Evolutionary conservation across 2,797 vertebrate genomes (phyloP).

Genomic region (Neosilurus hyrtlii): DNA sequence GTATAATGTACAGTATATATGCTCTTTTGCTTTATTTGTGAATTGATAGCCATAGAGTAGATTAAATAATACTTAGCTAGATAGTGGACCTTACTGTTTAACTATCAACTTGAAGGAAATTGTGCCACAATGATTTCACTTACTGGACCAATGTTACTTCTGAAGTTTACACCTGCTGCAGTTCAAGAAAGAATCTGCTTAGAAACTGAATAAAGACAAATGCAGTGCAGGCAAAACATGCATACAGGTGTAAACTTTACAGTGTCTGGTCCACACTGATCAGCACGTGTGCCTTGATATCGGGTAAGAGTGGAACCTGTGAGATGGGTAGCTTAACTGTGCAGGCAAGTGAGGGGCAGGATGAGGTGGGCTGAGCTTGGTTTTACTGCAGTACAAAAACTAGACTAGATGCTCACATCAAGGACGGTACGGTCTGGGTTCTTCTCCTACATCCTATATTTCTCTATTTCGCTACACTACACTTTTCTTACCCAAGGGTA

Average conservation of each 20-base stretch:
- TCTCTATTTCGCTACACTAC: constrained; percentile 60
- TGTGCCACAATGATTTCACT: not conserved
- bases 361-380: constrained; percentile 34
- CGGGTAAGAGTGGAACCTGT: constrained; percentile 3
- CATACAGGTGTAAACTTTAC: constrained; percentile 38
- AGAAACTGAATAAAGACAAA: not conserved
- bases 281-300: constrained; percentile 15
- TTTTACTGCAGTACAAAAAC: constrained; percentile 51
- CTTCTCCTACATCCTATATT: constrained; percentile 57
- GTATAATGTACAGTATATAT: not conserved
- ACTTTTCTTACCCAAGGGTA: constrained; percentile 66
- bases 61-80: not conserved
- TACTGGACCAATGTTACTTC: not conserved
- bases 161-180: constrained; percentile 32
- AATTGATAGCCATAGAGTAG: not conserved
- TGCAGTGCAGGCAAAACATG: not conserved
- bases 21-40: not conserved
- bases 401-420: constrained; percentile 59
- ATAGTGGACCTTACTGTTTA: not conserved
- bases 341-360: constrained; percentile 51
- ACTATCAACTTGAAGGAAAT: not conserved
- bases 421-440: constrained; percentile 28
- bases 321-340: constrained; percentile 24
- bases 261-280: not conserved
- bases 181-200: constrained; percentile 6